phyloP scores from a whole-genome alignment of 2,888 invertebrate genomes.

The Drosophila kambysellisi region DNA sequence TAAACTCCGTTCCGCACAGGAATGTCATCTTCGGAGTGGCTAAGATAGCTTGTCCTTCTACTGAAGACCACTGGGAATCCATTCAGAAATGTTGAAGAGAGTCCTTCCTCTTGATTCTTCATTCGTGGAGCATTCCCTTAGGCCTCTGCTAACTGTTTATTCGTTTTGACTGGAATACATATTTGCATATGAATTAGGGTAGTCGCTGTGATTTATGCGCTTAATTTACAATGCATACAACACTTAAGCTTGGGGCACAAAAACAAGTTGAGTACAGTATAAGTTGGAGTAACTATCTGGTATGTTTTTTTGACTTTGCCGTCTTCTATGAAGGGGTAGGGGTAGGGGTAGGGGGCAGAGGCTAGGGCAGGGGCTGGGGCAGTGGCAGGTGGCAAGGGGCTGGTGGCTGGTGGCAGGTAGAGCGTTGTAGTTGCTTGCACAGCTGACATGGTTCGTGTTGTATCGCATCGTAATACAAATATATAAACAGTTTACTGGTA shows the following conservation, averaged over 20 bases:
- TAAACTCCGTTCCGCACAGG: too few relatives aligned
- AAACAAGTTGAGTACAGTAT: background rate
- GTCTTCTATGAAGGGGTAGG: background rate
- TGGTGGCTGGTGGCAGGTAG: background rate
- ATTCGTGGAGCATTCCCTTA: background rate
- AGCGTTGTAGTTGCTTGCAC: conserved; percentile 26
- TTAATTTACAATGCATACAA: background rate
- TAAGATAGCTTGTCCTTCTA: background rate
- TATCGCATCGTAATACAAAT: conserved; percentile 8
- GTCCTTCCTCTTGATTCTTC: too few relatives aligned
- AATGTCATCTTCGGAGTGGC: background rate
- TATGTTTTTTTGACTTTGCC: background rate
- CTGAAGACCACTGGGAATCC: background rate
- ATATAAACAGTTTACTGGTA: conserved; percentile 16
- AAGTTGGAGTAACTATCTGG: background rate
- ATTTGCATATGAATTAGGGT: background rate
- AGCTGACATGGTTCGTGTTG: conserved; percentile 25
- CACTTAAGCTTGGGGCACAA: background rate
- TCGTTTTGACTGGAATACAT: background rate
- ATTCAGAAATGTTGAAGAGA: background rate
- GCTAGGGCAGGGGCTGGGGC: too few relatives aligned
- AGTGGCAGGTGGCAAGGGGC: too few relatives aligned
- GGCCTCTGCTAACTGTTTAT: background rate
- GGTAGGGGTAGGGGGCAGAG: too few relatives aligned
- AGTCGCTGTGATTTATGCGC: background rate